These are phyloP conservation scores for Mionectes olivaceus DNA, from an alignment of 2,797 vertebrate genomes.

Conservation along the genomic window DNA sequence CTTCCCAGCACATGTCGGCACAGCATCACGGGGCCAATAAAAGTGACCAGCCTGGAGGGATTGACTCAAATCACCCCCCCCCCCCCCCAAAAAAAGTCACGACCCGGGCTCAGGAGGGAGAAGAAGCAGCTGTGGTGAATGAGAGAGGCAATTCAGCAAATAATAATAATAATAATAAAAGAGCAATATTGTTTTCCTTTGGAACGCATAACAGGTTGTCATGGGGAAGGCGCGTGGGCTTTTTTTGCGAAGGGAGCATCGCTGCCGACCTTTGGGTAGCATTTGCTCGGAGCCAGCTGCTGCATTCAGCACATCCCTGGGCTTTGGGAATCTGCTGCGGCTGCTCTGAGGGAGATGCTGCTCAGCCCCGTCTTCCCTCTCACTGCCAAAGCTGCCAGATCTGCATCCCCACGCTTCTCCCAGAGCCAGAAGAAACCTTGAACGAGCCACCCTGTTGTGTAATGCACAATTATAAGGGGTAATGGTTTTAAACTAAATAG, in stretches of 20 bases:
- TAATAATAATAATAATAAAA: neutral
- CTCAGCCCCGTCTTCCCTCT: neutral
- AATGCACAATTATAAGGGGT: accelerated
- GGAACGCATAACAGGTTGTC: conserved; percentile 24
- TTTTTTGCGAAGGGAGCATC: neutral
- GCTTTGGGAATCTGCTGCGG: neutral
- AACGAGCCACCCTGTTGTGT: accelerated
- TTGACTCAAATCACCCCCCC: neutral
- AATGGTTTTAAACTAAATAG: accelerated
- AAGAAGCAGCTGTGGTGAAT: neutral
- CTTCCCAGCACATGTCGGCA: accelerated
- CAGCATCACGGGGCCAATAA: neutral
- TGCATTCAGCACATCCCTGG: neutral
- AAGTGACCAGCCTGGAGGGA: neutral
- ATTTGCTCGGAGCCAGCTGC: neutral
- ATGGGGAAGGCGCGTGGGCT: conserved; percentile 53
- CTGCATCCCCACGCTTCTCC: neutral
- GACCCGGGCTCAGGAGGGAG: neutral
- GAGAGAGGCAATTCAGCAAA: neutral
- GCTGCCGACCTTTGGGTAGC: neutral
- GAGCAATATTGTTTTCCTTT: conserved; percentile 22
- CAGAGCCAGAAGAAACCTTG: neutral
- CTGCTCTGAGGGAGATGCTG: neutral
- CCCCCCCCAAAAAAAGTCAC: accelerated
- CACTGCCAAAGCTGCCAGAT: neutral